Evolutionary conservation across 2,888 invertebrate species (phyloP).

Genomic region (Netelia fuscicornis): DNA sequence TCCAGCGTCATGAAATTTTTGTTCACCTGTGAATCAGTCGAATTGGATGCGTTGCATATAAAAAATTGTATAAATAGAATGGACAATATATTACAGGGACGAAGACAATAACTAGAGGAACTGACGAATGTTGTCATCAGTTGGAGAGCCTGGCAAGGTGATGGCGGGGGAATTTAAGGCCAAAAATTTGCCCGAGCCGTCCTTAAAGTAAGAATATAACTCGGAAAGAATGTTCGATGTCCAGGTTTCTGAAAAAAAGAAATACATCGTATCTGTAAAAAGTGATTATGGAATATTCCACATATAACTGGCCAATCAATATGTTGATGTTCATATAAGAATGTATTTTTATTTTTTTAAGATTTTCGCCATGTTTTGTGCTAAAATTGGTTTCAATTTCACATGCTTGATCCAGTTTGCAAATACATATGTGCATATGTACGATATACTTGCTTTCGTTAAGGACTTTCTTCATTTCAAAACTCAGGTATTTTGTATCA

Average conservation of each 20-base stretch:
- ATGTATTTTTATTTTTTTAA: neutral
- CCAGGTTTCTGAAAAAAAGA: constrained; percentile 84
- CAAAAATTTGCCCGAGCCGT: constrained; percentile 84
- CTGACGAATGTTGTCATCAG: constrained; percentile 1
- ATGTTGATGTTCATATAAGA: neutral
- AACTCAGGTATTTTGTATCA: constrained; percentile 91
- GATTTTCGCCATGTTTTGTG: neutral
- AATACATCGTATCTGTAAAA: neutral
- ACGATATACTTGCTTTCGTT: constrained; percentile 77
- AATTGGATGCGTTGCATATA: neutral
- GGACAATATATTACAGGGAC: neutral
- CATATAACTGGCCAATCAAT: no score
- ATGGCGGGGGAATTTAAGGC: constrained; percentile 74
- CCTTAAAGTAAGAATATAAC: constrained; percentile 88
- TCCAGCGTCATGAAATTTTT: constrained; percentile 90
- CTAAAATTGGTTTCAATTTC: neutral
- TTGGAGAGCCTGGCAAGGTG: neutral
- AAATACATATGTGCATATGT: neutral
- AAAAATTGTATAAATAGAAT: neutral
- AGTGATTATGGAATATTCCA: neutral
- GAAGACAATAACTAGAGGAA: neutral
- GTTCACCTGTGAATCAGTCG: constrained; percentile 65
- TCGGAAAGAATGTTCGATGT: constrained; percentile 86
- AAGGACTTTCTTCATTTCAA: constrained; percentile 85
- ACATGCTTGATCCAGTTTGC: no score